Evolutionary conservation across 2,888 invertebrate species (phyloP).

Genomic region (Leptinotarsa peninsularis): DNA sequence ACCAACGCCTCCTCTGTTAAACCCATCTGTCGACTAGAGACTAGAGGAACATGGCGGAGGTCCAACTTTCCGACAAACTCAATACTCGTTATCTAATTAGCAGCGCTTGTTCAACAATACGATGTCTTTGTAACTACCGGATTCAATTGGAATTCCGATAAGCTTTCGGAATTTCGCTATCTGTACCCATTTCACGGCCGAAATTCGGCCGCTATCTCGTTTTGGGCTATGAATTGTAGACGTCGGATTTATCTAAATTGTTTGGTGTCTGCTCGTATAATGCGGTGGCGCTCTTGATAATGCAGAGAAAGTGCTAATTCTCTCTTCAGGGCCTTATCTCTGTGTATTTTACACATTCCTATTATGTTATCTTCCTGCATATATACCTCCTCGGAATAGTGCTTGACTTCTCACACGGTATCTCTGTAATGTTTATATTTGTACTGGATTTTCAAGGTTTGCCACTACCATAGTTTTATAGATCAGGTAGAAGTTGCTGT

Average conservation of each 20-base stretch:
- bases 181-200: slow-evolving; percentile 51
- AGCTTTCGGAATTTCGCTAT: slow-evolving; percentile 61
- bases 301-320: slow-evolving; percentile 51
- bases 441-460: background rate
- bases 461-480: too few species aligned
- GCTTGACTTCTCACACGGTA: slow-evolving; percentile 19
- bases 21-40: slow-evolving; percentile 13
- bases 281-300: slow-evolving; percentile 44
- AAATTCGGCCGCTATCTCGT: slow-evolving; percentile 51
- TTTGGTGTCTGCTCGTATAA: slow-evolving; percentile 49
- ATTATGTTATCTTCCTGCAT: slow-evolving; percentile 50
- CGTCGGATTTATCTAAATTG: slow-evolving; percentile 62
- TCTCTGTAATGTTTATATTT: background rate
- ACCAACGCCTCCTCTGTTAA: slow-evolving; percentile 15
- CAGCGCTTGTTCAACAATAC: slow-evolving; percentile 61
- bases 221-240: slow-evolving; percentile 59
- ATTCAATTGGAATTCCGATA: slow-evolving; percentile 65
- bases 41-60: slow-evolving; percentile 29
- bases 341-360: slow-evolving; percentile 56
- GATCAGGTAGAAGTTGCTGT: too few species aligned
- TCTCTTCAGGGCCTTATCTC: slow-evolving; percentile 49
- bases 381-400: slow-evolving; percentile 48
- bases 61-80: slow-evolving; percentile 55
- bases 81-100: slow-evolving; percentile 64
- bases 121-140: slow-evolving; percentile 63